Evolutionary conservation across 2,888 invertebrate genomes (phyloP).

Genomic region (Glaucopsyche alexis): DNA sequence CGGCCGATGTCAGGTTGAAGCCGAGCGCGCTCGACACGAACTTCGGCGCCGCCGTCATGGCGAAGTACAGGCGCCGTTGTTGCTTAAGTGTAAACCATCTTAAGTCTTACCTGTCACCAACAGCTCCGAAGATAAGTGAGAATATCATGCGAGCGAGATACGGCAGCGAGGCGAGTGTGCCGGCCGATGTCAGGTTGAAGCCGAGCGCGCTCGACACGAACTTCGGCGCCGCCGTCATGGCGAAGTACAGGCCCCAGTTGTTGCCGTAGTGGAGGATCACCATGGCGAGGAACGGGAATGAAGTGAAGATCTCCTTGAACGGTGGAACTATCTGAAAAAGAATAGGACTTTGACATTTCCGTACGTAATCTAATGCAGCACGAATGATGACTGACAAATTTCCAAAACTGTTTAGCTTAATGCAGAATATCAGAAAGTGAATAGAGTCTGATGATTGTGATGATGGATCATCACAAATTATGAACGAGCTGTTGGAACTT

Average conservation of each 20-base stretch:
- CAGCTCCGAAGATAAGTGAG: conserved; percentile 85
- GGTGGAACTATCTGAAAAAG: conserved; percentile 82
- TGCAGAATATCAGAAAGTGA: no score
- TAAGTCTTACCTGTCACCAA: conserved; percentile 79
- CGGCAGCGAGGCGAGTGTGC: conserved; percentile 84
- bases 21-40: conserved; percentile 86
- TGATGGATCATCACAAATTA: no score
- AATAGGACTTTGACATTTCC: no score
- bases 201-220: conserved; percentile 86
- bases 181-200: conserved; percentile 85
- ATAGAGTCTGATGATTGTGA: no score
- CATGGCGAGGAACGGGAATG: conserved; percentile 85
- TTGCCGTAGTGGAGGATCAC: conserved; percentile 86
- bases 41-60: conserved; percentile 87
- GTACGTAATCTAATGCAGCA: no score
- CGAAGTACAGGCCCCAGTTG: conserved; percentile 87
- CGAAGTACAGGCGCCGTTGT: conserved; percentile 86
- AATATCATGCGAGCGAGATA: conserved; percentile 85
- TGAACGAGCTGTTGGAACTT: no score
- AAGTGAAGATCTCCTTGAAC: conserved; percentile 81
- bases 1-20: conserved; percentile 85
- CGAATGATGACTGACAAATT: no score
- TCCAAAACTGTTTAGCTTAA: no score
- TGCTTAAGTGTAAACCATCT: conserved; percentile 82
- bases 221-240: conserved; percentile 87